These are phyloP conservation scores for Villa cingulata DNA, from an alignment of 2,888 invertebrate genomes.

Conservation along the genomic window DNA sequence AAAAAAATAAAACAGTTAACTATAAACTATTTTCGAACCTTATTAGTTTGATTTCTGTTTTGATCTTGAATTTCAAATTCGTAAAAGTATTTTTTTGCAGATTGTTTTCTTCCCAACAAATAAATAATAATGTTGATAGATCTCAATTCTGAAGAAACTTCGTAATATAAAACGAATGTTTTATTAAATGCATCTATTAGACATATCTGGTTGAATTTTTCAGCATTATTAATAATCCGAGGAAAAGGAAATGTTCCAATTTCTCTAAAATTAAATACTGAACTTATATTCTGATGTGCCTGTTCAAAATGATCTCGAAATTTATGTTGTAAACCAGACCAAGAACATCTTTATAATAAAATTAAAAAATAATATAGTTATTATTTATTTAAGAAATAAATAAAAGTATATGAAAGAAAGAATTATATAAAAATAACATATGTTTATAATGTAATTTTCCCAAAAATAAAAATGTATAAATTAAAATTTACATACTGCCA, in stretches of 20 bases:
- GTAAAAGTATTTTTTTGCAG: neutral
- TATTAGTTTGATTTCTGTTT: too few species aligned
- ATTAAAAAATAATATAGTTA: neutral
- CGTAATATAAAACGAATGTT: neutral
- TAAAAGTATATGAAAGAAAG: neutral
- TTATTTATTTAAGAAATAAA: neutral
- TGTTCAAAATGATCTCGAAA: neutral
- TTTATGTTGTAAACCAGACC: neutral
- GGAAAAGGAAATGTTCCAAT: neutral
- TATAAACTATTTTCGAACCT: too few species aligned
- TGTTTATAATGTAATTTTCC: too few species aligned
- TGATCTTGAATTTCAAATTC: neutral
- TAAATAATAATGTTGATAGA: neutral
- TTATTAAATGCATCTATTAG: neutral
- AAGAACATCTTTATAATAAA: neutral
- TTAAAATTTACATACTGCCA: too few species aligned
- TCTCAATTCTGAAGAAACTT: neutral
- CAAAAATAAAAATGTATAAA: too few species aligned
- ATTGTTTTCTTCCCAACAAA: neutral
- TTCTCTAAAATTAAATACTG: neutral
- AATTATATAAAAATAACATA: too few species aligned
- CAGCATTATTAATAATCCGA: neutral
- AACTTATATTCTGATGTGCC: neutral
- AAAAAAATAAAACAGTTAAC: too few species aligned
- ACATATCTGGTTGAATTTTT: neutral